Percentiles rank a stretch among this genome's conserved stretches.
These are phyloP conservation scores for Nycticryphes semicollaris DNA, from an alignment of 2,113 vertebrate genomes.

Conservation along the genomic window DNA sequence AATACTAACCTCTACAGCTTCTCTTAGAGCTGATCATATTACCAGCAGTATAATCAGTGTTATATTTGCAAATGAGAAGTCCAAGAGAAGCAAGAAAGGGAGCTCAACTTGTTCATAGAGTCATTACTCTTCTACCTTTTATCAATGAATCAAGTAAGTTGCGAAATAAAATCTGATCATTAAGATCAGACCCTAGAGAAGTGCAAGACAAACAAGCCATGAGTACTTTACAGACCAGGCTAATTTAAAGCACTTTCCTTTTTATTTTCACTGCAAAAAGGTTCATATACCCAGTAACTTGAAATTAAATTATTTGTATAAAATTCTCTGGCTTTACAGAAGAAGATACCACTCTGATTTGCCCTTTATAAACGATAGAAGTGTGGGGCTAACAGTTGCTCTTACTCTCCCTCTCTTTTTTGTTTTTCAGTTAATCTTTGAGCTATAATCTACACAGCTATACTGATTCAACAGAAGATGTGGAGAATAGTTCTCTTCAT, in stretches of 20 bases:
- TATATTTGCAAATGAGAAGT: not conserved
- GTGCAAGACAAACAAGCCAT: not conserved
- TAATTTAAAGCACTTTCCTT: not conserved
- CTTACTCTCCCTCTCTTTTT: not conserved
- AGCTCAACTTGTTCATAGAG: not conserved
- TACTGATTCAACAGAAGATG: not conserved
- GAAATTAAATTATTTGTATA: not conserved
- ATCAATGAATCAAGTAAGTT: not conserved
- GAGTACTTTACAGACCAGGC: not conserved
- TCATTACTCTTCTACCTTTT: not conserved
- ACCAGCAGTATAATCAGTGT: not conserved
- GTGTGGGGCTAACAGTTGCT: not conserved
- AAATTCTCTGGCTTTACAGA: not conserved
- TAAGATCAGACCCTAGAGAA: not conserved
- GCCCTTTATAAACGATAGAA: not conserved
- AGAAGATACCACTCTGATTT: not conserved
- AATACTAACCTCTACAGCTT: not conserved
- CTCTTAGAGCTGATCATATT: not conserved
- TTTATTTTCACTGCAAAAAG: not conserved
- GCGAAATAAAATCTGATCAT: not conserved
- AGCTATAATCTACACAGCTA: not conserved
- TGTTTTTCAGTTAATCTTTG: not conserved
- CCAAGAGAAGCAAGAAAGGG: not conserved
- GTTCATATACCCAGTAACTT: not conserved
- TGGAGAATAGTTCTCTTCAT: not conserved